These are phyloP conservation scores for Cyphomyrmex costatus DNA, from an alignment of 1,140 invertebrate genomes.

Conservation along the genomic window DNA sequence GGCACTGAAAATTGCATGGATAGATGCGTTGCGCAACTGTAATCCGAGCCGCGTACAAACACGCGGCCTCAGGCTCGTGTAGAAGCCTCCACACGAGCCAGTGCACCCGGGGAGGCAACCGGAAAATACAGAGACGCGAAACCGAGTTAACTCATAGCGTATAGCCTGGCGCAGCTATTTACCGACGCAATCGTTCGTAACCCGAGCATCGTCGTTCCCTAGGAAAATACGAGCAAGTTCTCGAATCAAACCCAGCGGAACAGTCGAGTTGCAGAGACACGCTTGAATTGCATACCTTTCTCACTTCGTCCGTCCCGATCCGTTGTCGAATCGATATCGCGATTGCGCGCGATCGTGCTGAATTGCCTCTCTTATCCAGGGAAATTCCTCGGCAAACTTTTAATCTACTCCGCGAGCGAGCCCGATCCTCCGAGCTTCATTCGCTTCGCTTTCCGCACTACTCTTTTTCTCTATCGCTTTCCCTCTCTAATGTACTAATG, in stretches of 20 bases:
- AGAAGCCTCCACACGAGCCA: background rate
- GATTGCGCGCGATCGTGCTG: slow-evolving; percentile 51
- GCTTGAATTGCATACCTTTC: slow-evolving; percentile 41
- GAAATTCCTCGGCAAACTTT: slow-evolving; percentile 71
- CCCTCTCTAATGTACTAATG: slow-evolving; percentile 45
- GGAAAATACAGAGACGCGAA: background rate
- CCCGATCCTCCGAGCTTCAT: slow-evolving; percentile 29
- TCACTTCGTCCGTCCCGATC: slow-evolving; percentile 22
- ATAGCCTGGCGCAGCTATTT: slow-evolving; percentile 35
- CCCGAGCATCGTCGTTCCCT: slow-evolving; percentile 31
- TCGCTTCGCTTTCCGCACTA: slow-evolving; percentile 5
- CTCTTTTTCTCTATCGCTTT: slow-evolving; percentile 12
- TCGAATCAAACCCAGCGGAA: slow-evolving; percentile 29
- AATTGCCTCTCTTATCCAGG: slow-evolving; percentile 55
- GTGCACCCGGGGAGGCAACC: background rate
- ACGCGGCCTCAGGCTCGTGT: background rate
- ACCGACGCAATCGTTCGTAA: slow-evolving; percentile 60
- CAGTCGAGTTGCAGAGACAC: slow-evolving; percentile 42
- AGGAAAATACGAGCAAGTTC: slow-evolving; percentile 48
- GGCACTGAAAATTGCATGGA: slow-evolving; percentile 46
- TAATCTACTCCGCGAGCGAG: slow-evolving; percentile 61
- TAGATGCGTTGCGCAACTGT: slow-evolving; percentile 30
- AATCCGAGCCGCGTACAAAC: slow-evolving; percentile 36
- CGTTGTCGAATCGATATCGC: slow-evolving; percentile 50
- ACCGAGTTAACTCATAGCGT: slow-evolving; percentile 38